phyloP scores from a whole-genome alignment of 1,140 invertebrate species.

The Acromyrmex charruanus region DNA sequence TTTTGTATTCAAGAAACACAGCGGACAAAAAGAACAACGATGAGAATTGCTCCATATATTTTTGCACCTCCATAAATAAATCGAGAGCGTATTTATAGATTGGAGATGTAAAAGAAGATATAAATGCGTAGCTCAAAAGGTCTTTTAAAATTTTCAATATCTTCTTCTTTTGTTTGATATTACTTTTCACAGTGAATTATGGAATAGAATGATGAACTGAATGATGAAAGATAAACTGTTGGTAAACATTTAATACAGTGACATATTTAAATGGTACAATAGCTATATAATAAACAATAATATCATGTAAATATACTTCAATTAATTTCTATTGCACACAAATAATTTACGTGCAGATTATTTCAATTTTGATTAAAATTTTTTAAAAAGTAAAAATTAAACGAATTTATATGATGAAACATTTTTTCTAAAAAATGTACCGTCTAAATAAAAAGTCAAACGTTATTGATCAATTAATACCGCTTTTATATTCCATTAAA shows the following conservation, averaged over 20 bases:
- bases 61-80: slow-evolving; percentile 15
- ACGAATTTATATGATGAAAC: not conserved
- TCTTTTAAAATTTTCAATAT: not conserved
- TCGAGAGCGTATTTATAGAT: not conserved
- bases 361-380: not conserved
- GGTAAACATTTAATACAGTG: not conserved
- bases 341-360: not conserved
- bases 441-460: not conserved
- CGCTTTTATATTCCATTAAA: not conserved
- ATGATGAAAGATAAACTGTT: not conserved
- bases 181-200: not conserved
- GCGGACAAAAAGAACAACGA: not conserved
- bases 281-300: not conserved
- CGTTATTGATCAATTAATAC: slow-evolving; percentile 1
- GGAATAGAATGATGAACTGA: not conserved
- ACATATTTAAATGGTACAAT: not conserved
- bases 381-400: not conserved
- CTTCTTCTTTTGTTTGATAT: not conserved
- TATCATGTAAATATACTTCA: not conserved
- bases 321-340: not conserved
- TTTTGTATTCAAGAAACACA: not conserved
- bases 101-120: slow-evolving; percentile 7
- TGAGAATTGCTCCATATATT: not conserved
- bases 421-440: not conserved
- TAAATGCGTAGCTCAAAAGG: not conserved